phyloP scores from a whole-genome alignment of 2,888 invertebrate species.

The Cataglyphis livida region DNA sequence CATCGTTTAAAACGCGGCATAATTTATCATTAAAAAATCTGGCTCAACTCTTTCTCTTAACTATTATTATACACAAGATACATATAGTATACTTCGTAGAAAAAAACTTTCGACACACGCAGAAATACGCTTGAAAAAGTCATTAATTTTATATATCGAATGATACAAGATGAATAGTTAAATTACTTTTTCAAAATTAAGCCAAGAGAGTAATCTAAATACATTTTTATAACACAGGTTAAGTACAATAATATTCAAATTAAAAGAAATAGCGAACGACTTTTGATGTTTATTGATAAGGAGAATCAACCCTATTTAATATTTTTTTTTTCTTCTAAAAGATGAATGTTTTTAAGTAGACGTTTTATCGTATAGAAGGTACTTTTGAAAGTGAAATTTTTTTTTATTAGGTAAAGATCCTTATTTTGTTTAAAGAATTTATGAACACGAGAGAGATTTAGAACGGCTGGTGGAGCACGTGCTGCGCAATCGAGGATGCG shows the following conservation, averaged over 20 bases:
- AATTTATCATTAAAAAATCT: neutral
- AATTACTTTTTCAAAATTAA: neutral
- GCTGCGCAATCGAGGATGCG: slow-evolving; percentile 78
- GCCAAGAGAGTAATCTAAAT: neutral
- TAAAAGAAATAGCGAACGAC: neutral
- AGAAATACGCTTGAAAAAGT: neutral
- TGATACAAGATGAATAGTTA: neutral
- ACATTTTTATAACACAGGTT: neutral
- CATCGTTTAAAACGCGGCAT: neutral
- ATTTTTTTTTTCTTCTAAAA: neutral
- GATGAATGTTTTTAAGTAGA: neutral
- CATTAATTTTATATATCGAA: slow-evolving; percentile 1
- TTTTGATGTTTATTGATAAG: neutral
- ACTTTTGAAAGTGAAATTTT: neutral
- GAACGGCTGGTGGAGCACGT: slow-evolving; percentile 76
- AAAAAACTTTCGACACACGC: neutral
- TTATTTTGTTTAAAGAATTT: neutral
- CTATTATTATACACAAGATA: neutral
- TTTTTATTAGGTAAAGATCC: neutral
- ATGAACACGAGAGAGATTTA: neutral
- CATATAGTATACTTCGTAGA: neutral
- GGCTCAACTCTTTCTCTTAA: neutral
- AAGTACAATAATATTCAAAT: neutral
- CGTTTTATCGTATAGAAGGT: neutral
- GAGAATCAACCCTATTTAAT: neutral